phyloP scores from a whole-genome alignment of 1,140 invertebrate genomes.

The Doryteuthis pealeii region DNA sequence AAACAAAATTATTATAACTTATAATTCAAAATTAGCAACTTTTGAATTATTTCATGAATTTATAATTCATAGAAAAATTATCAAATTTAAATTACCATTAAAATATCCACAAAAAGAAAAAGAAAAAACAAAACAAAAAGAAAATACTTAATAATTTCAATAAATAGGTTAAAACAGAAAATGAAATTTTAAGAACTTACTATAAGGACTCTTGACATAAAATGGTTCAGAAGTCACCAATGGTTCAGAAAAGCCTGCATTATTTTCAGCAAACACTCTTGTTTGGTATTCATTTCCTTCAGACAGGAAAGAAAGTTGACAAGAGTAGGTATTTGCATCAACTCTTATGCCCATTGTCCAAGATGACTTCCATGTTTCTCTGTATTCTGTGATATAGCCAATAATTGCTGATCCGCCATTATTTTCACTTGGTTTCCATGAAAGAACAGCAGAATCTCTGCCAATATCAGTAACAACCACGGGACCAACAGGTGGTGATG shows the following conservation, averaged over 20 bases:
- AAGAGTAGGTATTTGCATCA: conserved; percentile 20
- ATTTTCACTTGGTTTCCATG: conserved; percentile 85
- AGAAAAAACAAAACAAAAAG: too few species aligned
- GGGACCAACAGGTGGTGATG: conserved; percentile 75
- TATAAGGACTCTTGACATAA: conserved; percentile 94
- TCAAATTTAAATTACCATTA: too few species aligned
- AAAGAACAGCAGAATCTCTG: conserved; percentile 70
- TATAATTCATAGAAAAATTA: too few species aligned
- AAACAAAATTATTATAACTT: too few species aligned
- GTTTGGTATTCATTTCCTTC: conserved; percentile 68
- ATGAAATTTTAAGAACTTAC: conserved; percentile 60
- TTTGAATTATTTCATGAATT: too few species aligned
- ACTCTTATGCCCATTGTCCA: conserved; percentile 40
- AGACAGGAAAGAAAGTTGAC: conserved; percentile 64
- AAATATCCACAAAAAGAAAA: too few species aligned
- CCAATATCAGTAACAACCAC: conserved; percentile 61
- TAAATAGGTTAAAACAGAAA: too few species aligned
- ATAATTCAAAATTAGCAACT: too few species aligned
- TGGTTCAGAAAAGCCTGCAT: conserved; percentile 49
- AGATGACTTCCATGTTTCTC: conserved; percentile 66
- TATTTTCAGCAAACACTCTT: conserved; percentile 55
- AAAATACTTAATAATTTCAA: too few species aligned
- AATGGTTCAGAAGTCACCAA: conserved; percentile 76
- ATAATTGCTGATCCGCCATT: conserved; percentile 83
- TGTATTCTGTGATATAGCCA: conserved; percentile 93